Evolutionary conservation across 2,888 invertebrate species (phyloP).

Genomic region (Apantesis nais): DNA sequence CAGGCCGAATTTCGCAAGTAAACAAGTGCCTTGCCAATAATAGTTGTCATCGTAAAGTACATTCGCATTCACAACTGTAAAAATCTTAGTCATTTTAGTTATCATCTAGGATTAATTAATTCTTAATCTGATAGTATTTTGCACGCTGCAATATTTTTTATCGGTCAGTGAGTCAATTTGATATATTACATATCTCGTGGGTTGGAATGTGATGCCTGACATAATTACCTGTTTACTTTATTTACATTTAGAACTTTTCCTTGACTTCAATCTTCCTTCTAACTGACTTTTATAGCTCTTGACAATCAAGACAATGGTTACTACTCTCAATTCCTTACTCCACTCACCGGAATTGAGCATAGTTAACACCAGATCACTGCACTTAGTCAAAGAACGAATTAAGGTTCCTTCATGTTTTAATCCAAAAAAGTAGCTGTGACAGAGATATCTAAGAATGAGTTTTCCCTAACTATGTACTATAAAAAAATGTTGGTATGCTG

Average conservation of each 20-base stretch:
- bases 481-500: too few species aligned
- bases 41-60: not conserved
- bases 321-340: too few species aligned
- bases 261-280: not conserved
- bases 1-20: not conserved
- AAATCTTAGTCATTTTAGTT: not conserved
- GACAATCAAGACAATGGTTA: too few species aligned
- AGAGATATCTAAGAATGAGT: too few species aligned
- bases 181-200: not conserved
- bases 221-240: not conserved
- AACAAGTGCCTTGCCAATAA: not conserved
- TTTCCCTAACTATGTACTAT: too few species aligned
- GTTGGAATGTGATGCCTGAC: not conserved
- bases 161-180: constrained; percentile 1
- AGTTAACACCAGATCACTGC: too few species aligned
- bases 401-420: too few species aligned
- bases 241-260: not conserved
- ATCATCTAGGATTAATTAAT: constrained; percentile 1
- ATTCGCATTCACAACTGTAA: not conserved
- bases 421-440: too few species aligned
- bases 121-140: constrained; percentile 10
- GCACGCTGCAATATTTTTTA: not conserved
- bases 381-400: too few species aligned
- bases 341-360: too few species aligned
- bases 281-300: too few species aligned